These are phyloP conservation scores for Mythimna ferrago DNA, from an alignment of 2,888 invertebrate species.

Conservation along the genomic window DNA sequence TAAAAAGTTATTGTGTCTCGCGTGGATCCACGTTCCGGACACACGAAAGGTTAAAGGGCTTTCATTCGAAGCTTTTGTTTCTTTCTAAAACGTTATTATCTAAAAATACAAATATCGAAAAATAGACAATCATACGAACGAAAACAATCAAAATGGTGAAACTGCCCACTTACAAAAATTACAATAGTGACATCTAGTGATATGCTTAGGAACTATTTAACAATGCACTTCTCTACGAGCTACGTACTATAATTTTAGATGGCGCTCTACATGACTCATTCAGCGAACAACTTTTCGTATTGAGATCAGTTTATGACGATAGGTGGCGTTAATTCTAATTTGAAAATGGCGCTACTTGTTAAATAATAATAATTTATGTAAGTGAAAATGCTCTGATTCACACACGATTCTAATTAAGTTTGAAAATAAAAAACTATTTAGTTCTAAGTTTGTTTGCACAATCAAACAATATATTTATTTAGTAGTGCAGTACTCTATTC, in stretches of 20 bases:
- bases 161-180: background rate
- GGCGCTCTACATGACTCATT: constrained; percentile 1
- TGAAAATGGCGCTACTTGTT: background rate
- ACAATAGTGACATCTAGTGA: constrained; percentile 29
- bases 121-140: too few relatives aligned
- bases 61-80: too few relatives aligned
- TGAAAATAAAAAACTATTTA: background rate
- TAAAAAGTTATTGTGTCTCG: too few relatives aligned
- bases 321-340: constrained; percentile 28
- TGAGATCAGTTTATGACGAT: background rate
- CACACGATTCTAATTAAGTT: background rate
- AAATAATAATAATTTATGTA: background rate
- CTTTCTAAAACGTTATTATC: too few relatives aligned
- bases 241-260: background rate
- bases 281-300: background rate
- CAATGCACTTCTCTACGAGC: background rate
- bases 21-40: too few relatives aligned
- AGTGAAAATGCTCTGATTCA: background rate
- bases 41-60: too few relatives aligned
- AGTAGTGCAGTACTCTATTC: background rate
- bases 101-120: too few relatives aligned
- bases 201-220: background rate
- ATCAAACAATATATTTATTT: too few relatives aligned
- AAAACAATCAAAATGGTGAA: too few relatives aligned
- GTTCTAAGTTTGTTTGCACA: background rate